Conservation (phyloP, 1,140 invertebrate species). For the Nixonia krombeini region DNA sequence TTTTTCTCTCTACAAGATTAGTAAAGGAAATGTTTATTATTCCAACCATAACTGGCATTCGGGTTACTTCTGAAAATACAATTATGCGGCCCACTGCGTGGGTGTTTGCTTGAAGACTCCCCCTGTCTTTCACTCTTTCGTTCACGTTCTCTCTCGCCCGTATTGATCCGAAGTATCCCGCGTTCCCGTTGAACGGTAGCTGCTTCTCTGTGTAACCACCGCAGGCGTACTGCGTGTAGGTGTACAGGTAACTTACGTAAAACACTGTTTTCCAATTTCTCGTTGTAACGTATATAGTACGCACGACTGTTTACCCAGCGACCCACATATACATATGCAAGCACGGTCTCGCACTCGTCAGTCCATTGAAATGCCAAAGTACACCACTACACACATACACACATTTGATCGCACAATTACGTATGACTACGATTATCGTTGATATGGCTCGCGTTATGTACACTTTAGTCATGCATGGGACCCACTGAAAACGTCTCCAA, state of each 20-base stretch:
- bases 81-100: conserved; percentile 16
- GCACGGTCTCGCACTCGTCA: conserved; percentile 20
- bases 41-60: too few relatives aligned
- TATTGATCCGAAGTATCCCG: conserved; percentile 59
- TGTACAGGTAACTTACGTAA: not conserved
- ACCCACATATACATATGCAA: too few relatives aligned
- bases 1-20: conserved; percentile 10
- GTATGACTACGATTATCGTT: not conserved
- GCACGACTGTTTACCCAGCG: conserved; percentile 8
- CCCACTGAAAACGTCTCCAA: too few relatives aligned
- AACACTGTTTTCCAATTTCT: conserved; percentile 11
- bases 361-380: conserved; percentile 43
- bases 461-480: too few relatives aligned
- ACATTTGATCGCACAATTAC: not conserved
- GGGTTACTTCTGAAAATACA: conserved; percentile 21
- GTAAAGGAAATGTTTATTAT: conserved; percentile 11
- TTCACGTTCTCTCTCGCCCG: conserved; percentile 49
- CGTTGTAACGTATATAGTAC: not conserved
- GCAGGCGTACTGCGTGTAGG: not conserved
- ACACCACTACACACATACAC: conserved; percentile 9
- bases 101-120: conserved; percentile 20
- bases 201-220: conserved; percentile 46
- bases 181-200: conserved; percentile 46
- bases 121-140: conserved; percentile 15
- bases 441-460: not conserved